Conservation (phyloP, 2,113 vertebrate genomes). For the Phalacrocorax brasilianus region DNA sequence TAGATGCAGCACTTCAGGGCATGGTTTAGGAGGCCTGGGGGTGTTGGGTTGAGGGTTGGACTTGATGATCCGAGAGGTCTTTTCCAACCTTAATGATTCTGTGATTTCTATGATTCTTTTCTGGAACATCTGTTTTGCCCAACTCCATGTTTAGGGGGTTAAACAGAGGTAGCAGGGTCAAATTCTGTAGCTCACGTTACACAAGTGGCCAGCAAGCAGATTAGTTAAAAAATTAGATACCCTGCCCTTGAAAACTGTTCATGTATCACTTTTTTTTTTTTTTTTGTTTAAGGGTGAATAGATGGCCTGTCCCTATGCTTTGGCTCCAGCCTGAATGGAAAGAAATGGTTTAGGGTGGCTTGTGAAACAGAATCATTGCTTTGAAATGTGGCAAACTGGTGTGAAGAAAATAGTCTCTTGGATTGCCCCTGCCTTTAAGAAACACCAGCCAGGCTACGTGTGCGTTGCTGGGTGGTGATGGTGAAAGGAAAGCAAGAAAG, state of each 20-base stretch:
- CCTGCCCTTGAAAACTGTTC: background rate
- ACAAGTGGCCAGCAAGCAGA: background rate
- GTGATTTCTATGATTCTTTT: background rate
- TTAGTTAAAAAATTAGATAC: background rate
- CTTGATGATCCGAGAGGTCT: too few relatives aligned
- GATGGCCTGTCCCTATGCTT: background rate
- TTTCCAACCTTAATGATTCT: too few relatives aligned
- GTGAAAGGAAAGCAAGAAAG: background rate
- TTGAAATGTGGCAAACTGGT: background rate
- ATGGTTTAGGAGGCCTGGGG: too few relatives aligned
- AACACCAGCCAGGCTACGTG: fast-evolving
- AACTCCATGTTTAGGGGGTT: background rate
- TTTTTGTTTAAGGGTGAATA: background rate
- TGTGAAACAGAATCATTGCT: background rate
- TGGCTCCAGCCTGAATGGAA: background rate
- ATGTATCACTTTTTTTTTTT: background rate
- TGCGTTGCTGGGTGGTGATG: background rate
- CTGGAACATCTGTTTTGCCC: background rate
- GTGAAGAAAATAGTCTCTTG: background rate
- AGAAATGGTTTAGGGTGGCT: background rate
- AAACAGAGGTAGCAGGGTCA: background rate
- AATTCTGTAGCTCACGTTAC: background rate
- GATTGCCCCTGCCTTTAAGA: too few relatives aligned
- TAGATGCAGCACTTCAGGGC: too few relatives aligned
- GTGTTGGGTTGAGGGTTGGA: too few relatives aligned